phyloP scores from a whole-genome alignment of 2,797 vertebrate genomes.

The Furcifer pardalis region DNA sequence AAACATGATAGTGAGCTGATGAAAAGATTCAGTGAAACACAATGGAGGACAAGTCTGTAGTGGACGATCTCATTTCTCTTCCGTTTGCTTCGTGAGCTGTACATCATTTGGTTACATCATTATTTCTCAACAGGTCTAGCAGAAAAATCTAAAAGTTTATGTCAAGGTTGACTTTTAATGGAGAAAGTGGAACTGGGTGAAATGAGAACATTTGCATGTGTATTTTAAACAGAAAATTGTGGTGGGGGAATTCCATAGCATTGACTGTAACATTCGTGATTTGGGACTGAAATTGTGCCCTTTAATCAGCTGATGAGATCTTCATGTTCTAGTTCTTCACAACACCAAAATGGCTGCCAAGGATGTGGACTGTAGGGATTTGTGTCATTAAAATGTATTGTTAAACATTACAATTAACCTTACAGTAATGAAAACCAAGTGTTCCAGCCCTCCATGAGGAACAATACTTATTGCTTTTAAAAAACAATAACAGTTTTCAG shows the following conservation, averaged over 20 bases:
- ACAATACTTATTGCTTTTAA: not conserved
- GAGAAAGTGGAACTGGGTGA: not conserved
- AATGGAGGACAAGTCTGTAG: not conserved
- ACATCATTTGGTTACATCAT: not conserved
- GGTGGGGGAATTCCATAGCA: not conserved
- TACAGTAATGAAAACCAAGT: conserved; percentile 1
- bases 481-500: not conserved
- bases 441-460: not conserved
- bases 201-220: not conserved
- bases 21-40: not conserved
- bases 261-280: not conserved
- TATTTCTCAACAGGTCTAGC: not conserved
- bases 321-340: not conserved
- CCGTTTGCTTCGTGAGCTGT: too few relatives aligned
- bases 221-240: not conserved
- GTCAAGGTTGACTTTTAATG: not conserved
- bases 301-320: not conserved
- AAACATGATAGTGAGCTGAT: not conserved
- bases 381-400: not conserved
- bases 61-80: not conserved
- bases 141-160: not conserved
- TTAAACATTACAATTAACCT: not conserved
- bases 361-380: not conserved
- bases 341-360: not conserved
- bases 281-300: not conserved